Evolutionary conservation across 2,113 vertebrate species (phyloP).

Genomic region (Neotoma lepida): DNA sequence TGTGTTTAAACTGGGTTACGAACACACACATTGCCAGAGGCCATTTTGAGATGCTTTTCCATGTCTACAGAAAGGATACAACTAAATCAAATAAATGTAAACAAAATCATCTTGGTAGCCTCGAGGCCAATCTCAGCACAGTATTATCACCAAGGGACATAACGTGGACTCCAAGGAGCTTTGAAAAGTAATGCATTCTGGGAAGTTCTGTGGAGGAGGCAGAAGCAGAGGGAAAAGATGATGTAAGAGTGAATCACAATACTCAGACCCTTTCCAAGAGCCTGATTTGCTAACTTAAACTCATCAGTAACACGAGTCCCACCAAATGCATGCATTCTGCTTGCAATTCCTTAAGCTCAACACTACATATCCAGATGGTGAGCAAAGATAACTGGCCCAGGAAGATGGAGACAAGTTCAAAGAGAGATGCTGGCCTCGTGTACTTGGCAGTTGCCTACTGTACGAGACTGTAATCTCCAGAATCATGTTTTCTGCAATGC

Average conservation of each 20-base stretch:
- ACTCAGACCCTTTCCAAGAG: background rate
- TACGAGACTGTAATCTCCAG: background rate
- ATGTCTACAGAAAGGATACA: constrained; percentile 32
- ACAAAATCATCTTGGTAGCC: constrained; percentile 15
- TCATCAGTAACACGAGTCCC: background rate
- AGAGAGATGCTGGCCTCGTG: background rate
- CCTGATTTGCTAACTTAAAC: background rate
- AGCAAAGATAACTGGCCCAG: background rate
- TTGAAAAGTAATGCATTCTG: constrained; percentile 24
- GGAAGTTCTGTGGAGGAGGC: background rate
- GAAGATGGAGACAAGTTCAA: background rate
- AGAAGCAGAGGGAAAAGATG: background rate
- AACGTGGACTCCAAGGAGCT: constrained; percentile 41
- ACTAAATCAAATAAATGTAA: constrained; percentile 63
- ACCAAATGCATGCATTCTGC: background rate
- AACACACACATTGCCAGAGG: background rate
- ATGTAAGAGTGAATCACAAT: background rate
- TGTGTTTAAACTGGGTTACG: constrained; percentile 20
- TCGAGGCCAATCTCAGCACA: background rate
- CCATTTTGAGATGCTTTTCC: background rate
- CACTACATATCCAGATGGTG: background rate
- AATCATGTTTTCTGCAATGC: background rate
- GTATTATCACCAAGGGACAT: background rate
- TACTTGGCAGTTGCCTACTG: background rate
- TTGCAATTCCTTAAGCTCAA: background rate